Conservation (phyloP, 2,888 invertebrate genomes). For the Mystacides longicornis region DNA sequence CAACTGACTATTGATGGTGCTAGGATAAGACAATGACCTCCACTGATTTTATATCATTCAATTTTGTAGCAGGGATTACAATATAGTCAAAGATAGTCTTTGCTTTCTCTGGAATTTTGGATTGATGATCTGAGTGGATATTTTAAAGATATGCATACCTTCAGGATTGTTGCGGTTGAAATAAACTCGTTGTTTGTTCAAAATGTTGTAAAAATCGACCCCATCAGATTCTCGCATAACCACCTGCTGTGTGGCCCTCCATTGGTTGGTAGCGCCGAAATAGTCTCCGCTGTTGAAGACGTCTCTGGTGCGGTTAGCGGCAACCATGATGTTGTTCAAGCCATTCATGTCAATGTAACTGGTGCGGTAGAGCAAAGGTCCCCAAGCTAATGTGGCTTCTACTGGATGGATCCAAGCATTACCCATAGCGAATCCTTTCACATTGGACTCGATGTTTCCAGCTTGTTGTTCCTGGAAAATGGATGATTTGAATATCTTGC, state of each 20-base stretch:
- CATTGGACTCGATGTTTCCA: constrained; percentile 57
- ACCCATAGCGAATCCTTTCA: constrained; percentile 74
- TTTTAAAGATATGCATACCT: no score
- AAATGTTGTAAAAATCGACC: constrained; percentile 79
- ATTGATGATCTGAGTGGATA: no score
- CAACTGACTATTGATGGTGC: no score
- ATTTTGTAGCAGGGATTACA: no score
- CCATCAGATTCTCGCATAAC: constrained; percentile 53
- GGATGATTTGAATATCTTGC: no score
- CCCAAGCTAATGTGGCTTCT: constrained; percentile 79
- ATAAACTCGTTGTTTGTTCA: constrained; percentile 38
- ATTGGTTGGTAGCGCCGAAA: constrained; percentile 53
- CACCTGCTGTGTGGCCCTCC: constrained; percentile 56
- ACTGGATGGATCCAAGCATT: constrained; percentile 88
- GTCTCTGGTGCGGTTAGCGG: constrained; percentile 49
- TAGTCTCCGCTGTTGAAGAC: constrained; percentile 53
- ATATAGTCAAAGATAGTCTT: no score
- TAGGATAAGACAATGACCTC: no score
- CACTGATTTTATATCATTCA: no score
- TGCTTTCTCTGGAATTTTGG: no score
- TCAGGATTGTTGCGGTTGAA: background rate
- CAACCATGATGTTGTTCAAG: constrained; percentile 48
- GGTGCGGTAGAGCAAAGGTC: constrained; percentile 64
- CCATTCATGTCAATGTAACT: constrained; percentile 66
- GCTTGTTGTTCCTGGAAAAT: constrained; percentile 52